These are phyloP conservation scores for Autographa pulchrina DNA, from an alignment of 2,888 invertebrate genomes.

Conservation along the genomic window DNA sequence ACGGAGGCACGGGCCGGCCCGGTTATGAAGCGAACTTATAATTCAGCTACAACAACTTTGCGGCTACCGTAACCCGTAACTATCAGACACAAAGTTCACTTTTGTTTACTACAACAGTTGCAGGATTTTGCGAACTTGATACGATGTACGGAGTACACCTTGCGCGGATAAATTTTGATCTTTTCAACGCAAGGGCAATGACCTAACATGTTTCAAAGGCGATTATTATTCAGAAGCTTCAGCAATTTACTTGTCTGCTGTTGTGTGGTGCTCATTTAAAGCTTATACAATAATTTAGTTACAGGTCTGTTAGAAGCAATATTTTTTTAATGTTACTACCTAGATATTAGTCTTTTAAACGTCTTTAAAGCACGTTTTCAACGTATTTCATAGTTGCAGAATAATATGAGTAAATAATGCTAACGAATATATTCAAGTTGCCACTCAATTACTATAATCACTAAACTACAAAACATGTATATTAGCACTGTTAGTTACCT, in stretches of 20 bases:
- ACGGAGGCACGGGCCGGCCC: constrained; percentile 67
- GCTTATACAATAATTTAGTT: not conserved
- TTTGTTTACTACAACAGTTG: constrained; percentile 41
- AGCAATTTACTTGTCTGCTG: constrained; percentile 23
- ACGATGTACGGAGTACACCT: constrained; percentile 64
- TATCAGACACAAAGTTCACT: constrained; percentile 58
- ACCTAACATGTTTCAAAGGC: constrained; percentile 55
- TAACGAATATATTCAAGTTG: too few species aligned
- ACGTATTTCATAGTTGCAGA: not conserved
- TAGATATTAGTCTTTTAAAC: not conserved
- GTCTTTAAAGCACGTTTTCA: not conserved
- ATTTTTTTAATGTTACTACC: not conserved
- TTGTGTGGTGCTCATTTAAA: constrained; percentile 5
- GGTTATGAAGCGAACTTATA: constrained; percentile 65
- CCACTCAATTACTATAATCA: not conserved
- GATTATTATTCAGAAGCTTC: constrained; percentile 44
- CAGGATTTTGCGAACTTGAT: constrained; percentile 48
- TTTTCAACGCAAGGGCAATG: constrained; percentile 63
- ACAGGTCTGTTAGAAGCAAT: not conserved
- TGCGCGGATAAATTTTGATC: constrained; percentile 66
- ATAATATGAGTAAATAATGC: not conserved
- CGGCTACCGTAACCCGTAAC: constrained; percentile 55
- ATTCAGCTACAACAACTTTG: constrained; percentile 53
- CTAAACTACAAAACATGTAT: not conserved
- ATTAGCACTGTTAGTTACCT: not conserved